These are phyloP conservation scores for Lithobates pipiens DNA, from an alignment of 2,797 vertebrate genomes.

Conservation along the genomic window DNA sequence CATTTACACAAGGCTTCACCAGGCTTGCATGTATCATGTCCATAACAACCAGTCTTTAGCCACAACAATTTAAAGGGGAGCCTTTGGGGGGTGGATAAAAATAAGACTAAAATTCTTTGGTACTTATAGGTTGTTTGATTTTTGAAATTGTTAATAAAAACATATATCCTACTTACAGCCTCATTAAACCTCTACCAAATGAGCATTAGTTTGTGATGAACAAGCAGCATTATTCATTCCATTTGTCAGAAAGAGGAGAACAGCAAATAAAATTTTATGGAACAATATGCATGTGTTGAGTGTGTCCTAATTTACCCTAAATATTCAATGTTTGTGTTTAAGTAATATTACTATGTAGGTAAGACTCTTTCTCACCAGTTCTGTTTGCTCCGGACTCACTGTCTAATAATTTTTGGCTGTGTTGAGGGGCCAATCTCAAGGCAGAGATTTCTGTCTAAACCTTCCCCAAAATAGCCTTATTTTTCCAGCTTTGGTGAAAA, in stretches of 20 bases:
- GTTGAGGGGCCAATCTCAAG: too few species aligned
- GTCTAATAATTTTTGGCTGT: too few species aligned
- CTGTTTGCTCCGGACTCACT: too few species aligned
- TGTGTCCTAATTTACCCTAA: slow-evolving; percentile 71
- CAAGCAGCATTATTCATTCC: slow-evolving; percentile 82
- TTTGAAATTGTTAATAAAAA: slow-evolving; percentile 72
- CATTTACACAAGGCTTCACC: slow-evolving; percentile 61
- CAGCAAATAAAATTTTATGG: slow-evolving; percentile 85
- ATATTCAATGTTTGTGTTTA: not conserved
- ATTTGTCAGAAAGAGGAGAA: slow-evolving; percentile 86
- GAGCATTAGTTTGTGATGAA: slow-evolving; percentile 80
- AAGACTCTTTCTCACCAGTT: too few species aligned
- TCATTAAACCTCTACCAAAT: slow-evolving; percentile 73
- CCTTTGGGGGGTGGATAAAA: not conserved
- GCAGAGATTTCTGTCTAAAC: too few species aligned
- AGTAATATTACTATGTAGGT: too few species aligned
- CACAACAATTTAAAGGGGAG: slow-evolving; percentile 57
- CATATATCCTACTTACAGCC: slow-evolving; percentile 70
- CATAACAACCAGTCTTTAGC: slow-evolving; percentile 63
- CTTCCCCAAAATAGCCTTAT: too few species aligned
- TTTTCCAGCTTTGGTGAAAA: too few species aligned
- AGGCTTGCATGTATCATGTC: slow-evolving; percentile 65
- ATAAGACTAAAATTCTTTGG: slow-evolving; percentile 64
- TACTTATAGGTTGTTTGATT: slow-evolving; percentile 71
- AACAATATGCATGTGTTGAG: slow-evolving; percentile 72